These are phyloP conservation scores for Bothrops jararaca DNA, from an alignment of 2,113 vertebrate genomes.

Conservation along the genomic window DNA sequence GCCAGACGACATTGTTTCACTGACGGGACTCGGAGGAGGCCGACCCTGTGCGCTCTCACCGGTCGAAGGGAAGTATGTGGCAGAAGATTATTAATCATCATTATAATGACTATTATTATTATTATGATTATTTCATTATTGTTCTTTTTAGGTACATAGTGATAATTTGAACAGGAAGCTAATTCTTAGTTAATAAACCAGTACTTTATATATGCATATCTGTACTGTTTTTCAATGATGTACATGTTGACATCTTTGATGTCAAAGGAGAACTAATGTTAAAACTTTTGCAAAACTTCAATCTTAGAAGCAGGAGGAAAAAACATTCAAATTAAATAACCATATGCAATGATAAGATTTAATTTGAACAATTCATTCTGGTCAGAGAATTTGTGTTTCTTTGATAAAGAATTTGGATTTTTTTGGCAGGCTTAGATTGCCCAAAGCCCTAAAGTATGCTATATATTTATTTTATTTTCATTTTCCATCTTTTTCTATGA, in stretches of 20 bases:
- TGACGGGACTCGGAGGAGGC: too few species aligned
- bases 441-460: slow-evolving; percentile 21
- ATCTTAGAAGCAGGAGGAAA: not conserved
- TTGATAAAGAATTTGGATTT: slow-evolving; percentile 18
- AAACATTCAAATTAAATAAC: slow-evolving; percentile 15
- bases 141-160: not conserved
- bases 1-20: too few species aligned
- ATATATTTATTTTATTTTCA: slow-evolving; percentile 30
- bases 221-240: not conserved
- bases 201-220: not conserved
- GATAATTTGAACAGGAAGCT: not conserved
- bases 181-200: not conserved
- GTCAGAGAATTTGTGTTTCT: slow-evolving; percentile 19
- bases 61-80: too few species aligned
- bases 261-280: not conserved
- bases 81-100: too few species aligned
- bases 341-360: not conserved
- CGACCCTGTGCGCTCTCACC: too few species aligned
- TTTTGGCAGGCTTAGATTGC: slow-evolving; percentile 14
- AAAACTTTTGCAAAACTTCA: not conserved
- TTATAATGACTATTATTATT: not conserved
- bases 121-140: not conserved
- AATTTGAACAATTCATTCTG: slow-evolving; percentile 31
- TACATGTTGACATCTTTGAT: not conserved
- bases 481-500: slow-evolving; percentile 49